These are phyloP conservation scores for Heteractis magnifica DNA, from an alignment of 92 coral and sea anemone species.

Conservation along the genomic window DNA sequence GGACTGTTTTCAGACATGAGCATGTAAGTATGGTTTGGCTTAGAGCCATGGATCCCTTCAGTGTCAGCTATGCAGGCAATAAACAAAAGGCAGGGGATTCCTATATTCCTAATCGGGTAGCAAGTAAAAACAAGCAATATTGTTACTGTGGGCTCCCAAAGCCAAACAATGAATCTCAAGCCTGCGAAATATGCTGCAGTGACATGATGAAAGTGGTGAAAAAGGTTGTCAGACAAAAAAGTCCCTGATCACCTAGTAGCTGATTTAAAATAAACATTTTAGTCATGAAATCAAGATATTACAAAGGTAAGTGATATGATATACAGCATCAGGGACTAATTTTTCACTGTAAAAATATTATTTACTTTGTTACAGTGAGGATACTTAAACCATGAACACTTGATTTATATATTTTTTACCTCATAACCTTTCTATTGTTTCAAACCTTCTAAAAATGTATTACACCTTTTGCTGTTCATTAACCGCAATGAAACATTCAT, in stretches of 20 bases:
- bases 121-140: slow-evolving; percentile 15
- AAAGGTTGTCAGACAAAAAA: slow-evolving; percentile 27
- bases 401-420: too few species aligned
- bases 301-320: too few species aligned
- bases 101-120: slow-evolving; percentile 37
- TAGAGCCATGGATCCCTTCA: slow-evolving; percentile 45
- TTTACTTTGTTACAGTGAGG: too few species aligned
- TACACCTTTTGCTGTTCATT: too few species aligned
- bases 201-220: slow-evolving; percentile 35
- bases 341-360: too few species aligned
- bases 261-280: background rate
- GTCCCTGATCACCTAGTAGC: slow-evolving; percentile 10
- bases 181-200: slow-evolving; percentile 52
- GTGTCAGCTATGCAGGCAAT: slow-evolving; percentile 42
- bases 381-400: too few species aligned
- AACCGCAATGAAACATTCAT: too few species aligned
- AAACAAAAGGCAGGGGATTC: slow-evolving; percentile 16
- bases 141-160: slow-evolving; percentile 57
- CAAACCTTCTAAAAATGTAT: too few species aligned
- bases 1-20: slow-evolving; percentile 55
- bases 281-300: too few species aligned
- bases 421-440: too few species aligned
- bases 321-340: too few species aligned
- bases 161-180: slow-evolving; percentile 14
- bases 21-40: too few species aligned